Percentiles rank a stretch among this genome's conserved stretches.
phyloP scores from a whole-genome alignment of 2,113 vertebrate genomes.

The Centropus unirufus region DNA sequence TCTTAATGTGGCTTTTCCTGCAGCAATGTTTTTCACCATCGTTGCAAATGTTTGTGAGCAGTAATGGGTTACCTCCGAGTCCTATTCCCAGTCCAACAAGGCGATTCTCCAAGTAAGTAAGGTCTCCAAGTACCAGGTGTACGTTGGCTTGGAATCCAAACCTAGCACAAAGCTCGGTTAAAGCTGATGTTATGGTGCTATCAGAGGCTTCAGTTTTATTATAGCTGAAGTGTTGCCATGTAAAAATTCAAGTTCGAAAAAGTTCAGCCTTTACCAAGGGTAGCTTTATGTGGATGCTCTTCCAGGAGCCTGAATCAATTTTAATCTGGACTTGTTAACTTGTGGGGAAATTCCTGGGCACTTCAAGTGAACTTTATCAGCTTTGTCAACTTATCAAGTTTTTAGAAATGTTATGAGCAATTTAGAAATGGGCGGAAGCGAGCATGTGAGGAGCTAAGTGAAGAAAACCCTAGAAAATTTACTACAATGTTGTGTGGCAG shows the following conservation, averaged over 20 bases:
- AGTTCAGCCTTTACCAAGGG: neutral
- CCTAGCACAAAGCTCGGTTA: neutral
- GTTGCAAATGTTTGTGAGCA: conserved; percentile 94
- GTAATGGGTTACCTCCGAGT: conserved; percentile 91
- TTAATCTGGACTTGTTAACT: neutral
- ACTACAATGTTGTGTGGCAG: fast-evolving
- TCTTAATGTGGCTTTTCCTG: conserved; percentile 9
- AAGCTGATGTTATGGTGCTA: neutral
- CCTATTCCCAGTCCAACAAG: conserved; percentile 90
- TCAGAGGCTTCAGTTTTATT: neutral
- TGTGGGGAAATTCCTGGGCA: neutral
- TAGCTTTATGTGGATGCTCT: neutral
- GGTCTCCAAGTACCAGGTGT: neutral
- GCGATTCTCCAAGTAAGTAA: conserved; percentile 85
- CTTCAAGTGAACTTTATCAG: neutral
- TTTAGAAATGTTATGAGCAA: neutral
- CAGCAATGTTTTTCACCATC: conserved; percentile 96
- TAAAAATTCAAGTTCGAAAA: neutral
- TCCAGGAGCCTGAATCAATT: fast-evolving
- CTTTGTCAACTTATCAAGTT: neutral
- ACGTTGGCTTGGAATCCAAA: neutral
- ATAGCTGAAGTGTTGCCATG: neutral
- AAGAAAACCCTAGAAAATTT: neutral
- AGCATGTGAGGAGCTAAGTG: neutral
- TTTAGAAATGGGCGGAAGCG: neutral